These are phyloP conservation scores for Chirona hameri DNA, from an alignment of 2,888 invertebrate genomes.

Conservation along the genomic window DNA sequence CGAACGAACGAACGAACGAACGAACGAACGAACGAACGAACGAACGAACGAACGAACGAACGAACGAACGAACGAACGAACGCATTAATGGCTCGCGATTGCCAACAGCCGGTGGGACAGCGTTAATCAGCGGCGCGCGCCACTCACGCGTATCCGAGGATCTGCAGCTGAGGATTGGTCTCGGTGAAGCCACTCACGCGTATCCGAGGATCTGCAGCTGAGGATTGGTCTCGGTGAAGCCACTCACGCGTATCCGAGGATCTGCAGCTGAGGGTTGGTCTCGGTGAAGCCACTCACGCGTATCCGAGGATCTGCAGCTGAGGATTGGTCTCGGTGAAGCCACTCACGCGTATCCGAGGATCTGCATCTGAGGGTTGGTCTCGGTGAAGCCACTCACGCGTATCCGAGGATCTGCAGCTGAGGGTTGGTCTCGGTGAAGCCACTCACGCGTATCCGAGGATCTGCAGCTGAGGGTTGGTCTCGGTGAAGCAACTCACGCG, in stretches of 20 bases:
- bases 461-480: constrained; percentile 82
- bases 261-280: constrained; percentile 82
- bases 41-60: too few species aligned
- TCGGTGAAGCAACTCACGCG: constrained; percentile 83
- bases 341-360: constrained; percentile 88
- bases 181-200: constrained; percentile 83
- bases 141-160: constrained; percentile 86
- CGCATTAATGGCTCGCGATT: too few species aligned
- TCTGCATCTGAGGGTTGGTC: constrained; percentile 82
- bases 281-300: constrained; percentile 83
- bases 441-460: constrained; percentile 88
- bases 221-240: constrained; percentile 84
- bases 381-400: constrained; percentile 83
- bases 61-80: too few species aligned
- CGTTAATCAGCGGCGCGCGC: too few species aligned
- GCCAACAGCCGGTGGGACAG: too few species aligned
- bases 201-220: constrained; percentile 87
- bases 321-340: constrained; percentile 84
- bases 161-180: constrained; percentile 82
- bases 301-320: constrained; percentile 87
- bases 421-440: constrained; percentile 84
- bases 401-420: constrained; percentile 87
- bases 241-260: constrained; percentile 88
- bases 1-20: too few species aligned
- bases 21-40: too few species aligned